Percentiles rank a stretch among this genome's conserved stretches.
These are phyloP conservation scores for Tachysurus vachellii DNA, from an alignment of 2,113 vertebrate genomes.

Conservation along the genomic window DNA sequence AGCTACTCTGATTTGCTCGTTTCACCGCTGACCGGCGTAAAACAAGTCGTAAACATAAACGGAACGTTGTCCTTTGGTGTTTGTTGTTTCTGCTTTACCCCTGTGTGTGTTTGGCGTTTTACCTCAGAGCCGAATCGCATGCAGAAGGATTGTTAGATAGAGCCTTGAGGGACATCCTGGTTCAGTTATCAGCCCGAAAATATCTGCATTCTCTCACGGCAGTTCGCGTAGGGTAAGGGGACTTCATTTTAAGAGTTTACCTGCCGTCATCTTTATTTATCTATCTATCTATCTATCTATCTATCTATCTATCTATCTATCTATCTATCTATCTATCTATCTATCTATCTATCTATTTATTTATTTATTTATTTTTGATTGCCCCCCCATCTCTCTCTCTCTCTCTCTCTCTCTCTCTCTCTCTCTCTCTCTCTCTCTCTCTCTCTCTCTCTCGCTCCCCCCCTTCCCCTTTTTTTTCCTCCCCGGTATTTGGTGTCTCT, in stretches of 20 bases:
- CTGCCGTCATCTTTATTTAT: constrained; percentile 61
- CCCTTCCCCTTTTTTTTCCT: constrained; percentile 38
- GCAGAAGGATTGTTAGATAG: constrained; percentile 91
- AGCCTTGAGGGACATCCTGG: constrained; percentile 92
- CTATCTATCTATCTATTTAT: constrained; percentile 45
- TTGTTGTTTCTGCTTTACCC: constrained; percentile 62
- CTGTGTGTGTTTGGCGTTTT: constrained; percentile 74
- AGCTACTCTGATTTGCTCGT: not conserved
- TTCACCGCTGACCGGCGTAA: constrained; percentile 13
- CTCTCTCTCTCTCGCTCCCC: not conserved
- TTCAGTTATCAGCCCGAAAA: constrained; percentile 90
- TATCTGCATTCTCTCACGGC: constrained; percentile 91
- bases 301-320: constrained; percentile 49
- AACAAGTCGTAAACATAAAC: constrained; percentile 19
- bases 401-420: not conserved
- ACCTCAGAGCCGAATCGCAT: constrained; percentile 82
- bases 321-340: constrained; percentile 48
- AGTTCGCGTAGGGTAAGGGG: constrained; percentile 90
- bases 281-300: constrained; percentile 47
- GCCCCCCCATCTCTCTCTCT: not conserved
- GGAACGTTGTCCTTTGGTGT: constrained; percentile 39
- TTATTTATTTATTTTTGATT: constrained; percentile 34
- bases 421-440: not conserved
- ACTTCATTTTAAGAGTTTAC: constrained; percentile 70
- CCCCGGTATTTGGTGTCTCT: constrained; percentile 33